A percentile compares a stretch with the other conserved stretches of the same genome.
These are phyloP conservation scores for Trachythela sp. DNA, from an alignment of 64 coral and sea anemone species.

Conservation along the genomic window DNA sequence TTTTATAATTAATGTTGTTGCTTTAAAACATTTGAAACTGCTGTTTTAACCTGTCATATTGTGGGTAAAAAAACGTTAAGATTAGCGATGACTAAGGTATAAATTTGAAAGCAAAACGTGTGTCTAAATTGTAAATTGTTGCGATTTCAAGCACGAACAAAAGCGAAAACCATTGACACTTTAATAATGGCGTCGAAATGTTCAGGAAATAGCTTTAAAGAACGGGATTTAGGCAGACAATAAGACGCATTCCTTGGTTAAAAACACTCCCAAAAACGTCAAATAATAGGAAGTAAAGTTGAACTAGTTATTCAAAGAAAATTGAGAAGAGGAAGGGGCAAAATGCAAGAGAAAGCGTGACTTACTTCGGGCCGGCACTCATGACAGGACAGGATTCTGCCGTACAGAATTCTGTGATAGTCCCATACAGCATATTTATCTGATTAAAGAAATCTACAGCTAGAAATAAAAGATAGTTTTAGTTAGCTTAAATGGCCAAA, in stretches of 20 bases:
- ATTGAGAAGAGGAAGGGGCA: background rate
- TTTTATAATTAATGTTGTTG: too few species aligned
- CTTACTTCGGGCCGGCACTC: slow-evolving; percentile 98
- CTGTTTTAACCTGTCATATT: too few species aligned
- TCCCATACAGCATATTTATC: slow-evolving; percentile 99
- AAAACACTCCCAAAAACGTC: background rate
- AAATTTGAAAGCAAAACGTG: too few species aligned
- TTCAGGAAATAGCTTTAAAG: background rate
- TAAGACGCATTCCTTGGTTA: background rate
- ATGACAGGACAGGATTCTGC: slow-evolving; percentile 87
- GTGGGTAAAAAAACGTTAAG: too few species aligned
- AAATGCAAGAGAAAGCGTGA: slow-evolving; percentile 15
- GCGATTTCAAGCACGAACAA: too few species aligned
- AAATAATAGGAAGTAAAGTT: background rate
- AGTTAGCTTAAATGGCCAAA: background rate
- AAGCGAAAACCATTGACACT: background rate
- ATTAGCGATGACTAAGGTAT: too few species aligned
- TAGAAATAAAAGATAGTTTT: slow-evolving; percentile 29
- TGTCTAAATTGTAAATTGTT: too few species aligned
- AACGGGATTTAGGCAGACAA: background rate
- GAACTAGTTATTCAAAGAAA: background rate
- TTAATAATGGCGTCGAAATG: background rate
- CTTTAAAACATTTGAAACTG: too few species aligned
- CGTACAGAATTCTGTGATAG: slow-evolving; percentile 95
- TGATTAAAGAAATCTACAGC: slow-evolving; percentile 99